Conservation (phyloP, 2,888 invertebrate genomes). For the Andrena fulva region DNA sequence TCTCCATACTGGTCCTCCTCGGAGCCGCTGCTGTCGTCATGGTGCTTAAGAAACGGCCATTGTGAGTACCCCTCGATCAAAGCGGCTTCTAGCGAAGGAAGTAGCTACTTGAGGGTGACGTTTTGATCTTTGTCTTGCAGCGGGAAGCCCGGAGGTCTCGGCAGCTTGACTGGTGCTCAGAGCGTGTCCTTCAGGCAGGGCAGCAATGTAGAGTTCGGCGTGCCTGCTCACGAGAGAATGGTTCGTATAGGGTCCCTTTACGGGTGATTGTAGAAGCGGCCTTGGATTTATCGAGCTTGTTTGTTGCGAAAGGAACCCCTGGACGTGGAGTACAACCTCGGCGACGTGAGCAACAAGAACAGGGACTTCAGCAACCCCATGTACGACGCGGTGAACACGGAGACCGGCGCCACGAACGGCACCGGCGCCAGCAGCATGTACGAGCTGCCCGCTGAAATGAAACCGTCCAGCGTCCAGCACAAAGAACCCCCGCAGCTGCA, state of each 20-base stretch:
- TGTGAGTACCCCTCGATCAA: slow-evolving; percentile 88
- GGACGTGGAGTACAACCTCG: slow-evolving; percentile 92
- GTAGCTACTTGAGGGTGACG: not conserved
- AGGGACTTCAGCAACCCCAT: slow-evolving; percentile 99
- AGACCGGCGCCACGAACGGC: slow-evolving; percentile 86
- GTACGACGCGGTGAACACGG: slow-evolving; percentile 95
- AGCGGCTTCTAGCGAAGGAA: no score
- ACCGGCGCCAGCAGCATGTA: slow-evolving; percentile 91
- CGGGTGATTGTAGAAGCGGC: not conserved
- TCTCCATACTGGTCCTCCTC: slow-evolving; percentile 90
- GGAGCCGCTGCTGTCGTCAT: slow-evolving; percentile 92
- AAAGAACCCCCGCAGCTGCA: slow-evolving; percentile 91
- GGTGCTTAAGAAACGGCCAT: slow-evolving; percentile 92
- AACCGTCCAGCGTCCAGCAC: slow-evolving; percentile 93
- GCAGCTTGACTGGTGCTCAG: slow-evolving; percentile 93
- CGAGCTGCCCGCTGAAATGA: slow-evolving; percentile 92
- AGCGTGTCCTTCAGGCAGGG: slow-evolving; percentile 97
- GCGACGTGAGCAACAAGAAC: slow-evolving; percentile 91
- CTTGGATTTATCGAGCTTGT: slow-evolving; percentile 1
- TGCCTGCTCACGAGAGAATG: slow-evolving; percentile 85
- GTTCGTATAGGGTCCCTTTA: slow-evolving; percentile 73
- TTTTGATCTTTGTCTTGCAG: slow-evolving; percentile 83
- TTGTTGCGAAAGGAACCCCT: slow-evolving; percentile 86
- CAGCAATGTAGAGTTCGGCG: slow-evolving; percentile 95
- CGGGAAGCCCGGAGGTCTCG: slow-evolving; percentile 92